A percentile compares a stretch with the other conserved stretches of the same genome.
Conservation (phyloP, 2,888 invertebrate species). For the Sussaba pulchella region DNA sequence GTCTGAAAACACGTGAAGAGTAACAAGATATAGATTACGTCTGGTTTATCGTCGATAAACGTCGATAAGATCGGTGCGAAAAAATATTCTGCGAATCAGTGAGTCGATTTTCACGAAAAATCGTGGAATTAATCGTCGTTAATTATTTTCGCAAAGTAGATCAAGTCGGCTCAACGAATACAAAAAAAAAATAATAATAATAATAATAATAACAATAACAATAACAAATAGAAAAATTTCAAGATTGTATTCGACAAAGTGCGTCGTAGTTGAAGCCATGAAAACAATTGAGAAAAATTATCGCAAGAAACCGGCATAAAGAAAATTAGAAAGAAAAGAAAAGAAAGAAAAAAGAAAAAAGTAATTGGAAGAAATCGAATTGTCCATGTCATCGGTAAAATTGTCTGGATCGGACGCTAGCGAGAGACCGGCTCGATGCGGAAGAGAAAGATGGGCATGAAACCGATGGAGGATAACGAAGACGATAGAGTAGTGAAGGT, state of each 20-base stretch:
- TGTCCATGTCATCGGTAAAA: slow-evolving; percentile 56
- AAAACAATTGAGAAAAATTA: neutral
- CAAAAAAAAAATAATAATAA: no score
- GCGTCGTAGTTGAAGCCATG: neutral
- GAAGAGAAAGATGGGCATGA: slow-evolving; percentile 77
- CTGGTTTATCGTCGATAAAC: slow-evolving; percentile 1
- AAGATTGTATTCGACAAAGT: no score
- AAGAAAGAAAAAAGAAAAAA: neutral
- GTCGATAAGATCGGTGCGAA: slow-evolving; percentile 34
- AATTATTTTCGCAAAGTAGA: neutral
- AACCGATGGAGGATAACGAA: slow-evolving; percentile 77
- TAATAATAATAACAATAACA: no score
- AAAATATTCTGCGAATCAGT: slow-evolving; percentile 7
- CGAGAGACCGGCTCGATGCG: slow-evolving; percentile 64
- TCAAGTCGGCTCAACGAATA: neutral
- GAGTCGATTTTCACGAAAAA: neutral
- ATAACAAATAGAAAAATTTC: no score
- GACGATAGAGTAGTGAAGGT: slow-evolving; percentile 79
- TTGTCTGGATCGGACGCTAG: slow-evolving; percentile 24
- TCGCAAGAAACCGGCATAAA: neutral
- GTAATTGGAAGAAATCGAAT: neutral
- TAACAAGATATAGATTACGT: neutral
- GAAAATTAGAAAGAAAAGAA: neutral
- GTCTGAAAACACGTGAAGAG: neutral
- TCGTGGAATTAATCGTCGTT: neutral